A percentile compares a stretch with the other conserved stretches of the same genome.
Conservation (phyloP, 2,113 vertebrate genomes). For the Oceanodroma tethys region DNA sequence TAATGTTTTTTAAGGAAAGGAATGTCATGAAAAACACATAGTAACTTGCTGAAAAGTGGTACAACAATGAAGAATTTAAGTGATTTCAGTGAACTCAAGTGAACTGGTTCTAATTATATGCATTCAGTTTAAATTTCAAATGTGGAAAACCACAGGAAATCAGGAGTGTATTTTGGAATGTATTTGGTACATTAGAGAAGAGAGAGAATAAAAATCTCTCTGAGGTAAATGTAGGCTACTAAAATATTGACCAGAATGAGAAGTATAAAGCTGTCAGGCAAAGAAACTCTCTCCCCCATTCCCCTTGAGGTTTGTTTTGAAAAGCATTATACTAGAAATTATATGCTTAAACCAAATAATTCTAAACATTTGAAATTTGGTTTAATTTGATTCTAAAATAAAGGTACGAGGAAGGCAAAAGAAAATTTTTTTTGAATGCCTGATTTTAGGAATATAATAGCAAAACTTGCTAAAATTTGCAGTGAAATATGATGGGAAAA, state of each 20-base stretch:
- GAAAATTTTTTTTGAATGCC: not conserved
- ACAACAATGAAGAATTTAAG: not conserved
- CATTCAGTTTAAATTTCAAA: slow-evolving; percentile 5
- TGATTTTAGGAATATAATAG: not conserved
- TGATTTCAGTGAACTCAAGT: not conserved
- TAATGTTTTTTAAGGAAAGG: not conserved
- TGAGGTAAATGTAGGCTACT: not conserved
- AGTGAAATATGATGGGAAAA: not conserved
- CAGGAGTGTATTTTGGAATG: not conserved
- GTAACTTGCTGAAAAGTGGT: not conserved
- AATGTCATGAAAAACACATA: not conserved
- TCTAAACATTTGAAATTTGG: not conserved
- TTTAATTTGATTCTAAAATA: not conserved
- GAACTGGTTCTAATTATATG: not conserved
- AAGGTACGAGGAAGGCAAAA: not conserved
- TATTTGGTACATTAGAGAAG: not conserved
- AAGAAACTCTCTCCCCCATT: not conserved
- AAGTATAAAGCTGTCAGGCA: not conserved
- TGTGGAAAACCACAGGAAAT: not conserved
- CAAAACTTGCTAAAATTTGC: not conserved
- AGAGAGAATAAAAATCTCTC: not conserved
- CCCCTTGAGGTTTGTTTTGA: not conserved
- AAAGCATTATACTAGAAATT: not conserved
- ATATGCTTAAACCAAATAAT: not conserved
- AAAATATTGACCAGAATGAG: not conserved